A percentile compares a stretch with the other conserved stretches of the same genome.
Conservation (phyloP, 2,113 vertebrate species). For the Ageneiosus marmoratus region DNA sequence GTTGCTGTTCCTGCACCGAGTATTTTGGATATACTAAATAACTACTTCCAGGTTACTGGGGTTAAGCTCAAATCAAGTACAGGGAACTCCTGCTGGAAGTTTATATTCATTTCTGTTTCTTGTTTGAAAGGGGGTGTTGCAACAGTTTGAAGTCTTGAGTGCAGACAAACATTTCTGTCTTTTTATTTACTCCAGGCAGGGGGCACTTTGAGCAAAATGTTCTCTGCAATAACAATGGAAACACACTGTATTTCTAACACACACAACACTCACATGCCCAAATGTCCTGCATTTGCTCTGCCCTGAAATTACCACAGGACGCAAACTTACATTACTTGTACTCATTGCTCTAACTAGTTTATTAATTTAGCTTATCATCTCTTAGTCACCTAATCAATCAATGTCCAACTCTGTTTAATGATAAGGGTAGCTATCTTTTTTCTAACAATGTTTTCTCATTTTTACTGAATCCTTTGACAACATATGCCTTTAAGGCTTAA, state of each 20-base stretch:
- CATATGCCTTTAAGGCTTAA: too few relatives aligned
- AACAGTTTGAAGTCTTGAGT: neutral
- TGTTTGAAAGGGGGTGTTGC: neutral
- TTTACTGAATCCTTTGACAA: too few relatives aligned
- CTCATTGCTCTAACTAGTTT: neutral
- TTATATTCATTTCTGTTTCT: constrained; percentile 7
- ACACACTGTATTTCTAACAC: neutral
- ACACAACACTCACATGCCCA: neutral
- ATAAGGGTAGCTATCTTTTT: too few relatives aligned
- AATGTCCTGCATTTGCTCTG: neutral
- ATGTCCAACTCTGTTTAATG: too few relatives aligned
- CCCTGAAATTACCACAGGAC: neutral
- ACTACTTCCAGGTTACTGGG: neutral
- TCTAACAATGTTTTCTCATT: too few relatives aligned
- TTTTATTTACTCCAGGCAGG: constrained; percentile 20
- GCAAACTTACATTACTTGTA: neutral
- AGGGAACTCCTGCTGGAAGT: neutral
- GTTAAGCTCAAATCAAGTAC: neutral
- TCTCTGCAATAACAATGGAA: neutral
- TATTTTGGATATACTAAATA: neutral
- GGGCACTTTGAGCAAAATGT: constrained; percentile 33
- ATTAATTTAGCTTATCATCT: too few relatives aligned
- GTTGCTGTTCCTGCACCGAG: neutral
- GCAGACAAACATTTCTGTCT: constrained; percentile 1
- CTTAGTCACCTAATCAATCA: too few relatives aligned